Percentiles rank a stretch among this genome's conserved stretches.
Conservation (phyloP, 2,797 vertebrate genomes). For the Sebastes dallii region DNA sequence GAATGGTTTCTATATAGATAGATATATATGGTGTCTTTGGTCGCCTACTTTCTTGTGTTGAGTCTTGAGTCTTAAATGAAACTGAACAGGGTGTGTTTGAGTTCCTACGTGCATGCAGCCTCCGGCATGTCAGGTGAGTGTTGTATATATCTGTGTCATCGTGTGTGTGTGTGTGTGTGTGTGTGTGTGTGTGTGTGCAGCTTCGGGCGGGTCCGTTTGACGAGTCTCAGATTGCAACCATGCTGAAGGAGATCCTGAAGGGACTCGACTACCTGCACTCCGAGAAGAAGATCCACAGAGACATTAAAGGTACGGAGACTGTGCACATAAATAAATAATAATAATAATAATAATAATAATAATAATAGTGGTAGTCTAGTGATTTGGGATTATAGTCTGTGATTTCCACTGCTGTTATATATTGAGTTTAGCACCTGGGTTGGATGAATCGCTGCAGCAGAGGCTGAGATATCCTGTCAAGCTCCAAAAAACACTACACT, state of each 20-base stretch:
- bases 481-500: no score
- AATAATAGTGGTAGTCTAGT: no score
- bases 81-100: slow-evolving; percentile 27
- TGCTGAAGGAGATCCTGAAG: slow-evolving; percentile 95
- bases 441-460: no score
- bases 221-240: slow-evolving; percentile 93
- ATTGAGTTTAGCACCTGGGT: no score
- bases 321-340: background rate
- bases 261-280: slow-evolving; percentile 96
- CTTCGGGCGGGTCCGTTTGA: slow-evolving; percentile 91
- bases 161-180: background rate
- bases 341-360: no score
- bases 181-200: slow-evolving; percentile 59
- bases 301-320: slow-evolving; percentile 88
- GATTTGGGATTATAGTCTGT: no score
- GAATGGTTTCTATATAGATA: no score
- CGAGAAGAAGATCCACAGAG: slow-evolving; percentile 96
- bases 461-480: no score
- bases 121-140: background rate
- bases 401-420: no score
- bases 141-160: background rate
- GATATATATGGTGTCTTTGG: background rate
- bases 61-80: slow-evolving; percentile 16
- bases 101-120: background rate
- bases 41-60: background rate